Evolutionary conservation across 2,113 vertebrate species (phyloP).

Genomic region (Zosterops japonicus): DNA sequence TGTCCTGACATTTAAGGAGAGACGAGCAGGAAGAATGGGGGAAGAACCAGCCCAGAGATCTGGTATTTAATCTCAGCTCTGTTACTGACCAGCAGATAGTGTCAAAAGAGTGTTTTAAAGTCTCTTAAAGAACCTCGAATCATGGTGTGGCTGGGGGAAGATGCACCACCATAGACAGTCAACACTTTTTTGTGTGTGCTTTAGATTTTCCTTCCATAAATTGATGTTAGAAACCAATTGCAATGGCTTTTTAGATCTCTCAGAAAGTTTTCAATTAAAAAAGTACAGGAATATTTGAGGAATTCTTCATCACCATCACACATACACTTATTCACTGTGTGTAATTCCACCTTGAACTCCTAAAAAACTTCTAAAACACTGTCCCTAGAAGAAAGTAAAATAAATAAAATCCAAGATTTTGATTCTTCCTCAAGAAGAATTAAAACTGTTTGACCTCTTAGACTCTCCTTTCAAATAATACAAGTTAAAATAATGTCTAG

Average conservation of each 20-base stretch:
- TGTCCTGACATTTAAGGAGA: not conserved
- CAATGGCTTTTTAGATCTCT: not conserved
- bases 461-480: not conserved
- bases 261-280: not conserved
- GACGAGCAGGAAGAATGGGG: not conserved
- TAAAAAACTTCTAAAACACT: not conserved
- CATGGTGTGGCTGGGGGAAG: rapidly evolving
- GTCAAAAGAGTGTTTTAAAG: not conserved
- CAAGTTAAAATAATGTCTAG: not conserved
- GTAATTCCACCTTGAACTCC: not conserved
- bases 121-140: not conserved
- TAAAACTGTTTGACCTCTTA: not conserved
- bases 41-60: not conserved
- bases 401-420: not conserved
- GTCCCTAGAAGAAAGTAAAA: not conserved
- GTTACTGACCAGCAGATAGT: not conserved
- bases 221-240: not conserved
- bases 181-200: not conserved
- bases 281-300: not conserved
- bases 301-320: not conserved
- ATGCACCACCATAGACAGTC: not conserved
- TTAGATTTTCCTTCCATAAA: not conserved
- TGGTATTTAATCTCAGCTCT: not conserved
- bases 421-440: not conserved
- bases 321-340: not conserved